Evolutionary conservation across 1,140 invertebrate species (phyloP).

Genomic region (Danaus melanippus): DNA sequence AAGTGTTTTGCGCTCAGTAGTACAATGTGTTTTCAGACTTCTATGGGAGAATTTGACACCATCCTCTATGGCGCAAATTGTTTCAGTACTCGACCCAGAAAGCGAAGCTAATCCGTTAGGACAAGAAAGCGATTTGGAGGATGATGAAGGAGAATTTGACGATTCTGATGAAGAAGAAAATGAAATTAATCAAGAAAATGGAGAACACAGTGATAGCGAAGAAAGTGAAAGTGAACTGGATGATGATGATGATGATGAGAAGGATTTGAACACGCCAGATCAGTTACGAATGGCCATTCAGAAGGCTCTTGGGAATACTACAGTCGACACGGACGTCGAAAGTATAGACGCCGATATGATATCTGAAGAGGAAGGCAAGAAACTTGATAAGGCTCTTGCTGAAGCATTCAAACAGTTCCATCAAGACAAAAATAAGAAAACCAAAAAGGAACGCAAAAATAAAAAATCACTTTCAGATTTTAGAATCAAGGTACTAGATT

Average conservation of each 20-base stretch:
- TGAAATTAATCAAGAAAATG: slow-evolving; percentile 26
- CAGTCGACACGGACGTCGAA: slow-evolving; percentile 75
- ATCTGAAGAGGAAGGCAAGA: slow-evolving; percentile 81
- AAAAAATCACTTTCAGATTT: slow-evolving; percentile 80
- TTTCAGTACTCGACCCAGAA: slow-evolving; percentile 80
- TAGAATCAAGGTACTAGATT: slow-evolving; percentile 78
- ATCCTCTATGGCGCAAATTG: slow-evolving; percentile 79
- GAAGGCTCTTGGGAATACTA: slow-evolving; percentile 75
- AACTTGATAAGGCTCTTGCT: slow-evolving; percentile 78
- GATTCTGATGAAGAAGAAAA: slow-evolving; percentile 22
- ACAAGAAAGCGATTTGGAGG: slow-evolving; percentile 53
- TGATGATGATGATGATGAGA: slow-evolving; percentile 73
- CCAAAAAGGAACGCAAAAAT: slow-evolving; percentile 77
- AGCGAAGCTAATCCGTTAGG: slow-evolving; percentile 75
- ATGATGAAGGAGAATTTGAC: slow-evolving; percentile 30
- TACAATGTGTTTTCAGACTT: slow-evolving; percentile 81
- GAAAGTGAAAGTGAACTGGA: slow-evolving; percentile 70
- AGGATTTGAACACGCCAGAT: slow-evolving; percentile 77
- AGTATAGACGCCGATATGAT: slow-evolving; percentile 84
- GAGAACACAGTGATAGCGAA: slow-evolving; percentile 28
- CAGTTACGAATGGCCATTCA: slow-evolving; percentile 77
- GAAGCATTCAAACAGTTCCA: slow-evolving; percentile 79
- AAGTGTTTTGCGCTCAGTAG: slow-evolving; percentile 78
- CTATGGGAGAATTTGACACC: slow-evolving; percentile 80
- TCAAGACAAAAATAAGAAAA: slow-evolving; percentile 73